Percentiles rank a stretch among this genome's conserved stretches.
Conservation (phyloP, 1,140 invertebrate species). For the Pentalonia nigronervosa region DNA sequence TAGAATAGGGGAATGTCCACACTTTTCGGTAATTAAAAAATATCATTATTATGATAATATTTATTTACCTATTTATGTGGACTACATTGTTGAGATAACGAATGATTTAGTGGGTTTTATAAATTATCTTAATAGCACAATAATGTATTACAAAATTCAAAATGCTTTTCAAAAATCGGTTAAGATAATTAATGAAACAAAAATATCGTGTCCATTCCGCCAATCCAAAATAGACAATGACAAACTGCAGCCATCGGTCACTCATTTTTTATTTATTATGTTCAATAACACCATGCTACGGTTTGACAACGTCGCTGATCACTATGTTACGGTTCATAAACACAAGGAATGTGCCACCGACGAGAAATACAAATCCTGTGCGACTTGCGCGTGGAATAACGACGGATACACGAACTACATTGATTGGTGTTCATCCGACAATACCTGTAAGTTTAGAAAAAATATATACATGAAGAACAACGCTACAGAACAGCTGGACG, state of each 20-base stretch:
- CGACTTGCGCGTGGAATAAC: background rate
- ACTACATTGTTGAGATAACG: background rate
- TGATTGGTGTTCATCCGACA: background rate
- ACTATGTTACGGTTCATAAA: background rate
- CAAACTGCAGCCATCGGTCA: background rate
- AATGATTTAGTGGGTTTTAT: background rate
- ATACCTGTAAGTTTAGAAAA: background rate
- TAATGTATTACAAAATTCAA: background rate
- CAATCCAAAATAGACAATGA: no score
- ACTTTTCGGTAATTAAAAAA: background rate
- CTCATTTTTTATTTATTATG: background rate
- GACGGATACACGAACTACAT: background rate
- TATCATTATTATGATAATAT: background rate
- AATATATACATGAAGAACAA: background rate
- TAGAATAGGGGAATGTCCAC: background rate
- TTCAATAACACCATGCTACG: background rate
- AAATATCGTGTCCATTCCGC: no score
- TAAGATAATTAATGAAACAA: no score
- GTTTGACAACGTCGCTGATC: background rate
- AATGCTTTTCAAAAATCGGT: no score
- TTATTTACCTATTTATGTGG: background rate
- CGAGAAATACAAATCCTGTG: background rate
- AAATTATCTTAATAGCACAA: background rate
- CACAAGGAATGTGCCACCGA: background rate
- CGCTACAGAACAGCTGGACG: background rate